Evolutionary conservation across 2,888 invertebrate species (phyloP), one percentile per base, ranked within the genome.

Genomic region (Leucozona laternaria): DNA sequence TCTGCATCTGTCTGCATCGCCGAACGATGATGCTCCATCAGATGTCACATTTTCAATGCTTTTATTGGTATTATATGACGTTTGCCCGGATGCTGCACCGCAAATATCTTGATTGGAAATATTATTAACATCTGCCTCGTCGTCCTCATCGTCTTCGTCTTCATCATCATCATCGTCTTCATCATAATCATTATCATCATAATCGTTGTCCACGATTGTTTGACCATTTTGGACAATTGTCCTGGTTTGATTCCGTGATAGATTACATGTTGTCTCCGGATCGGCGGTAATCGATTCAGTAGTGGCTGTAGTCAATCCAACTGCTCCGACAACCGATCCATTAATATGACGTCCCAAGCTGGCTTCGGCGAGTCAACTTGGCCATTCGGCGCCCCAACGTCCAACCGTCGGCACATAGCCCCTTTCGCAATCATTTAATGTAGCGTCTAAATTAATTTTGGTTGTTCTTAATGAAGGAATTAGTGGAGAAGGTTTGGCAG

Each of bases 321-420:
- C 89, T 89, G 91, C 89, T 90, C 89, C 90, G 89, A 80, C 60
- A 76, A 82, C 83, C 80, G 89, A 91, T 89, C 88, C 89, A 88
- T 89, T 90, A 90, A 89, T 92, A 90, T 92, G 92, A 90, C 92
- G 89, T 93, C 93, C 93, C 93, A 92, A 91, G 91, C 92, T 91
- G 92, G 93, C 92, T 93, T 94, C 93, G 95, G 95, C 96, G 97
- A 98, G 97, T 98, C 98, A 98, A 97, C 97, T 97, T 94, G 98
- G 98, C 98, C 97, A 98, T 94, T 97, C 97, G 94, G 96, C 95
- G 93, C 97, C 97, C 97, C 97, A 97, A 90, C 97, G 96, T 92
- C 97, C 97, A 92, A 97, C 97, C 92, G 96, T 95, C 93, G 97
- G 97, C 93, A 95, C 94, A 91, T 95, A 95, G 89, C 94, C 92